These are phyloP conservation scores for Gandaritis pyraliata DNA, from an alignment of 2,888 invertebrate genomes.

Conservation along the genomic window DNA sequence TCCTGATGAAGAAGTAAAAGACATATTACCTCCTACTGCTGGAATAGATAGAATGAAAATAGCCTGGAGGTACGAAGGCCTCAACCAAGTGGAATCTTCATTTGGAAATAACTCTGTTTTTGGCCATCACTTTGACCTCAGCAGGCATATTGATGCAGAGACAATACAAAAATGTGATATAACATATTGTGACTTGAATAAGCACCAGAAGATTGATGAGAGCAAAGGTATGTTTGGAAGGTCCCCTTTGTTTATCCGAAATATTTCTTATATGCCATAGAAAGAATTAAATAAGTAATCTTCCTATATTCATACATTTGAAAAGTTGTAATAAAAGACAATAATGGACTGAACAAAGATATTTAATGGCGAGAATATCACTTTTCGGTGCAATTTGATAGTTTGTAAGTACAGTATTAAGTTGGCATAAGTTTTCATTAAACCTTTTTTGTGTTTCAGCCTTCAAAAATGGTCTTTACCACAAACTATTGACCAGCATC, in stretches of 20 bases:
- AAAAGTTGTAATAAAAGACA: no score
- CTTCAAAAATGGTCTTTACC: slow-evolving; percentile 66
- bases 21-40: slow-evolving; percentile 40
- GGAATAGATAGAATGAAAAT: slow-evolving; percentile 89
- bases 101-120: slow-evolving; percentile 81
- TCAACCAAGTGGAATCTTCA: slow-evolving; percentile 85
- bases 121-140: slow-evolving; percentile 93
- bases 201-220: slow-evolving; percentile 43
- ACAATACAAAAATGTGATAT: slow-evolving; percentile 84
- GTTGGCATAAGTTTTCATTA: no score
- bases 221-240: slow-evolving; percentile 33
- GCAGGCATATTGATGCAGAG: slow-evolving; percentile 87
- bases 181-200: slow-evolving; percentile 78
- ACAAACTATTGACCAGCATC: slow-evolving; percentile 59
- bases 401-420: no score
- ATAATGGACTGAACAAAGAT: no score
- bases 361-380: no score
- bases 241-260: neutral
- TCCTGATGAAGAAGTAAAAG: slow-evolving; percentile 68
- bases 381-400: no score
- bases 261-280: neutral
- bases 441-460: slow-evolving; percentile 51
- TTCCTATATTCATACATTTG: no score
- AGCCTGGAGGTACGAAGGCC: slow-evolving; percentile 95
- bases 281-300: no score